These are phyloP conservation scores for Spinus olivaceus DNA, from an alignment of 2,797 vertebrate genomes.

Conservation along the genomic window DNA sequence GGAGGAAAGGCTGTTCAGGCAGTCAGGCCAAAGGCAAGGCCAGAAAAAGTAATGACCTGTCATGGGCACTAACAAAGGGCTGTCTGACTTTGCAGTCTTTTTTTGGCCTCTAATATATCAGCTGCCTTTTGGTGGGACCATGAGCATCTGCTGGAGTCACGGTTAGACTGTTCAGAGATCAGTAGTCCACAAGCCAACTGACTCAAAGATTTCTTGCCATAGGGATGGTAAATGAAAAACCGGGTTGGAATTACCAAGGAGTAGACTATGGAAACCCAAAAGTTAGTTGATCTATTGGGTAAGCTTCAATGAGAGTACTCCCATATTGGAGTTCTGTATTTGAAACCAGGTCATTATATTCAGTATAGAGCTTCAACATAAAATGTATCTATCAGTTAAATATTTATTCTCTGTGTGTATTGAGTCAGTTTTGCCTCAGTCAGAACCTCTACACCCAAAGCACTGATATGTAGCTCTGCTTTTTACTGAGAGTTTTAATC, in stretches of 20 bases:
- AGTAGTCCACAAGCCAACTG: not conserved
- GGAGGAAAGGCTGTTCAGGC: not conserved
- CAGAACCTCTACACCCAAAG: not conserved
- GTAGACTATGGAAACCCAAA: not conserved
- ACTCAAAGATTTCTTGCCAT: not conserved
- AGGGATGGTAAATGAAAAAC: not conserved
- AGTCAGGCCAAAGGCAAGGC: not conserved
- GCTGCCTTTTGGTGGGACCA: not conserved
- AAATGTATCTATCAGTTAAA: not conserved
- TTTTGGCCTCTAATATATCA: not conserved
- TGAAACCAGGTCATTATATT: not conserved
- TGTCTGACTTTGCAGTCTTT: accelerated
- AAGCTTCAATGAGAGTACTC: not conserved
- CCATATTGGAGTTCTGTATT: not conserved
- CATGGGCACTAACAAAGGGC: not conserved
- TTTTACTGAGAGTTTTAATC: not conserved
- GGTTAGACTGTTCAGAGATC: not conserved
- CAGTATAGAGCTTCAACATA: not conserved
- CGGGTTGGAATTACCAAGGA: not conserved
- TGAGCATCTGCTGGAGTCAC: not conserved
- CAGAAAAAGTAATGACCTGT: not conserved
- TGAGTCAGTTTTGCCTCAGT: not conserved
- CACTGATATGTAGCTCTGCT: not conserved
- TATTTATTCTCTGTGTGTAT: not conserved
- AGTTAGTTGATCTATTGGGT: not conserved